Conservation (phyloP, 2,888 invertebrate genomes). For the Ctena decussata region DNA sequence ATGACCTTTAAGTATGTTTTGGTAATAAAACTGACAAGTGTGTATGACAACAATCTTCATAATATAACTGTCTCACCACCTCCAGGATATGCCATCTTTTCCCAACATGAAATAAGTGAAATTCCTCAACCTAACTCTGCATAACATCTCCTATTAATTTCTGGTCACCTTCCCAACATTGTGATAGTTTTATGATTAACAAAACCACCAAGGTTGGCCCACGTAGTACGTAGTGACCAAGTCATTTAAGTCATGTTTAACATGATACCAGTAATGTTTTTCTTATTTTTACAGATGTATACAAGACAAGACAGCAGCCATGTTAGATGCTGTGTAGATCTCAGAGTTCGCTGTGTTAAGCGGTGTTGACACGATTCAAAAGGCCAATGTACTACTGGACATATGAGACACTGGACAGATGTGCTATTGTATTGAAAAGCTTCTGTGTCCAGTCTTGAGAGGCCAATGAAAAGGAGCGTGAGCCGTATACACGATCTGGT, state of each 20-base stretch:
- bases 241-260: slow-evolving; percentile 9
- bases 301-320: not conserved
- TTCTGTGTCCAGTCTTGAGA: not conserved
- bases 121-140: not conserved
- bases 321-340: not conserved
- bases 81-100: not conserved
- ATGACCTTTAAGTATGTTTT: no score
- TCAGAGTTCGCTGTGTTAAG: not conserved
- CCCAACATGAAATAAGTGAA: not conserved
- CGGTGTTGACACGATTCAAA: not conserved
- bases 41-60: no score
- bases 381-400: not conserved
- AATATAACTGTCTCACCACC: no score
- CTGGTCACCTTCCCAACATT: not conserved
- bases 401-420: not conserved
- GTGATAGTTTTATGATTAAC: not conserved
- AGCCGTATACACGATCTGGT: no score
- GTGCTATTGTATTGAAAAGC: not conserved
- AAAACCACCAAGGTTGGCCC: not conserved
- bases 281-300: not conserved
- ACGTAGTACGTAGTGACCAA: not conserved
- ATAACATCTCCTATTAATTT: not conserved
- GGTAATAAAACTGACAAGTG: no score
- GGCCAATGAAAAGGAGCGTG: no score
- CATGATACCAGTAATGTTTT: not conserved